phyloP scores from a whole-genome alignment of 2,797 vertebrate species.

The Potorous gilbertii region DNA sequence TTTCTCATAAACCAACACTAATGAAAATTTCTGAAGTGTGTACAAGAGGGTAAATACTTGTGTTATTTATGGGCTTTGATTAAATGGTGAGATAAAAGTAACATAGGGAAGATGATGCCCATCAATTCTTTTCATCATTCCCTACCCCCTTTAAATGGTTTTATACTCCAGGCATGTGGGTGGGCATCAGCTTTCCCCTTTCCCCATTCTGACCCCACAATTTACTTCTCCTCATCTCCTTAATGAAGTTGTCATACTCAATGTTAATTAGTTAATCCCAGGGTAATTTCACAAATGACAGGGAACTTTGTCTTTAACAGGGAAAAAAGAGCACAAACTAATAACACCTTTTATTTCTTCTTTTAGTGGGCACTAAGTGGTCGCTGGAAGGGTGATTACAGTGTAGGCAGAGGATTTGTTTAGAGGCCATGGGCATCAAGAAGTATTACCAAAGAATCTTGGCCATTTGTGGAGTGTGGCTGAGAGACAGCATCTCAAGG shows the following conservation, averaged over 20 bases:
- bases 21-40: slow-evolving; percentile 77
- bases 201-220: neutral
- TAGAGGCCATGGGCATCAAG: neutral
- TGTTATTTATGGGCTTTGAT: neutral
- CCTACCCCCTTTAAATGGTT: neutral
- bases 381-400: neutral
- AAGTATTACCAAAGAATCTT: neutral
- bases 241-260: slow-evolving; percentile 15
- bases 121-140: neutral
- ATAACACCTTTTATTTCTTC: neutral
- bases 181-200: neutral
- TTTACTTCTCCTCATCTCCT: slow-evolving; percentile 14
- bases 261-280: slow-evolving; percentile 48
- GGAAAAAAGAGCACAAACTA: neutral
- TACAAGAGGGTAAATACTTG: slow-evolving; percentile 74
- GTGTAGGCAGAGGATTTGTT: neutral
- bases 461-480: neutral
- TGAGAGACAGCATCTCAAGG: neutral
- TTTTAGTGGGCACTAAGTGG: neutral
- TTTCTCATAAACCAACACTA: slow-evolving; percentile 71
- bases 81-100: slow-evolving; percentile 27
- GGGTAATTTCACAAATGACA: slow-evolving; percentile 48
- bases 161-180: neutral
- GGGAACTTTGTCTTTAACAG: slow-evolving; percentile 11
- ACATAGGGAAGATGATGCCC: neutral